These are phyloP conservation scores for Dysdera silvatica DNA, from an alignment of 1,140 invertebrate species.

Conservation along the genomic window DNA sequence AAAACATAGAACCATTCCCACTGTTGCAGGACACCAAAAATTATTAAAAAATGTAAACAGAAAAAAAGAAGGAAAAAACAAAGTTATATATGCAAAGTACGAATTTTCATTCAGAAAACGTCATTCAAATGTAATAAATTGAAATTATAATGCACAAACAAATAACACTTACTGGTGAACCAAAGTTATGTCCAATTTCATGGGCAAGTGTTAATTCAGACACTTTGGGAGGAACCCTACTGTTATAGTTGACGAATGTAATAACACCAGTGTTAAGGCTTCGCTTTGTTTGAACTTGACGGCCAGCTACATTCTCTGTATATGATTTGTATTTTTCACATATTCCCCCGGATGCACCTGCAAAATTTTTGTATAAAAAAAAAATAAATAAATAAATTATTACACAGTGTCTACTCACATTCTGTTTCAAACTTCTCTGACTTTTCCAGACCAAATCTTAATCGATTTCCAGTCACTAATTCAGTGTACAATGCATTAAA, in stretches of 20 bases:
- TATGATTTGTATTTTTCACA: constrained; percentile 98
- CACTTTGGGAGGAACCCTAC: constrained; percentile 88
- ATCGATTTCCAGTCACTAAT: too few relatives aligned
- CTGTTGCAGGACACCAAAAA: too few relatives aligned
- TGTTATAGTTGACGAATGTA: constrained; percentile 98
- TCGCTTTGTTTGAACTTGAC: constrained; percentile 84
- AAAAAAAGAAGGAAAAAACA: too few relatives aligned
- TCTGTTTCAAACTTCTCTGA: too few relatives aligned
- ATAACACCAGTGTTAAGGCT: constrained; percentile 98
- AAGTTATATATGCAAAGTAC: too few relatives aligned
- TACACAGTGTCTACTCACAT: not conserved
- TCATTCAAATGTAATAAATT: too few relatives aligned
- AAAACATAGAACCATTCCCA: too few relatives aligned
- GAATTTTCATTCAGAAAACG: too few relatives aligned
- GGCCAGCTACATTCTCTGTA: constrained; percentile 85
- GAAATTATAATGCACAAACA: too few relatives aligned
- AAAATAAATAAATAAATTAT: constrained; percentile 3
- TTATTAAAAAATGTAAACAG: too few relatives aligned
- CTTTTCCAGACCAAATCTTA: too few relatives aligned
- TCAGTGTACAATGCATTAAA: too few relatives aligned
- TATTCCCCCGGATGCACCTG: constrained; percentile 92
- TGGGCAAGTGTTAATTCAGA: constrained; percentile 96
- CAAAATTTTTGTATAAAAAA: constrained; percentile 2
- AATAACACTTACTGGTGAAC: constrained; percentile 79
- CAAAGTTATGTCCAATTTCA: constrained; percentile 99